Evolutionary conservation across 2,797 vertebrate genomes (phyloP).

Genomic region (Acipenser transmontanus): DNA sequence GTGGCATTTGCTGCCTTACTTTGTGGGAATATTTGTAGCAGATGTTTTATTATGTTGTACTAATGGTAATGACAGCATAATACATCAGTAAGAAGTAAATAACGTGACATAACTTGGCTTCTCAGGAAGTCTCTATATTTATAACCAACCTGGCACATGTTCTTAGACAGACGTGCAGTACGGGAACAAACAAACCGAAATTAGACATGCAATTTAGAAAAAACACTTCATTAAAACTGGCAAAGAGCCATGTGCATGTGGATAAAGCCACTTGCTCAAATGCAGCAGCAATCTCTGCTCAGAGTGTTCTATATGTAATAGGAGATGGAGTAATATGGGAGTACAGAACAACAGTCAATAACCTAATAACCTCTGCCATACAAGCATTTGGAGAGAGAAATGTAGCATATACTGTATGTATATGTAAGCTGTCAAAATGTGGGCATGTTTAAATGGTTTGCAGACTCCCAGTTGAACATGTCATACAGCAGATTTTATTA

Average conservation of each 20-base stretch:
- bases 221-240: slow-evolving; percentile 13
- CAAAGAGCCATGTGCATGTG: not conserved
- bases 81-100: slow-evolving; percentile 21
- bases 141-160: slow-evolving; percentile 17
- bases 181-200: slow-evolving; percentile 22
- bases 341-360: slow-evolving; percentile 28
- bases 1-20: slow-evolving; percentile 30
- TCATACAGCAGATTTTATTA: no score
- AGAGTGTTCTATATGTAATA: slow-evolving; percentile 1
- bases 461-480: no score
- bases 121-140: slow-evolving; percentile 22
- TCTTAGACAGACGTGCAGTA: slow-evolving; percentile 11
- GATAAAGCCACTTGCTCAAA: not conserved
- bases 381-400: no score
- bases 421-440: not conserved
- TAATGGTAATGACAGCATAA: slow-evolving; percentile 32
- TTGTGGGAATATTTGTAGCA: slow-evolving; percentile 34
- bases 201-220: not conserved
- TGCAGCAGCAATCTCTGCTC: not conserved
- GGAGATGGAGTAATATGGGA: slow-evolving; percentile 25
- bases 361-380: no score
- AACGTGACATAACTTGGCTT: slow-evolving; percentile 16
- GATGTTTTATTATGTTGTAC: slow-evolving; percentile 41
- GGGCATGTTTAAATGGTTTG: slow-evolving; percentile 40
- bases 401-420: no score